Base-by-base conservation (phyloP, 2,888 invertebrate genomes). In the Barypeithes pellucidus region DNA sequence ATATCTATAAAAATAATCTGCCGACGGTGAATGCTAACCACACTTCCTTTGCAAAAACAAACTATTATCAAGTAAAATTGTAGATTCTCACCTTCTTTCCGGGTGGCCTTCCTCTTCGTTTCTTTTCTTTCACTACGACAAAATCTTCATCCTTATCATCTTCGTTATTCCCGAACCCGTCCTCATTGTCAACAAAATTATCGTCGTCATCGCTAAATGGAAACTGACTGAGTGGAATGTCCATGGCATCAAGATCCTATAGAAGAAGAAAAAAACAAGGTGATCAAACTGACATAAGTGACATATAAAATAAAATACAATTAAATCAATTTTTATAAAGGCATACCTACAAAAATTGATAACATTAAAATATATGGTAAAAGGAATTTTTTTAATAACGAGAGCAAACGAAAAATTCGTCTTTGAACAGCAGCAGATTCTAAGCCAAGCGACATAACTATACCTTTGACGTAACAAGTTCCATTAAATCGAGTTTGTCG, bases 211-310 rank as follows among this genome's bases (percentile, higher is more conserved):
- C 78, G 57, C 79, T 79, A 54, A 77, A 76, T 45, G 78, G 77
- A 71, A 77, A 79, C 65, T 81, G 80, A 75, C 79, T 77, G 50
- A 77, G 70, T n/a, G 73, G 68, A 60, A 77, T 69, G 67, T 77
- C 75, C 72, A 72, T 73, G 47, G 63, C 66, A 71, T 77, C 78
- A 20, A 43, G 3, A 3, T 74, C 70, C 76, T 76, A 41, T 12
- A 14, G 20, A 20, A 43, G n/a, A n/a, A n/a, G n/a, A 24, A 24
- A 29, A 29, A 60, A 68, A 11, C n/a, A 66, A 50, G 11, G 1
- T 66, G 22, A 52, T 11, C 18, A 47, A 43, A 20, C 20, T n/a
- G 39, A 33, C 8, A 5, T 33, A 33, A 33, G 33, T 33, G n/a
- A 33, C 5, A 8, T 33, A 33, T 8, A 33, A 5, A 4, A 33